Percentiles rank a stretch among this genome's conserved stretches.
phyloP scores from a whole-genome alignment of 2,113 vertebrate species.

The Lanius ludovicianus region DNA sequence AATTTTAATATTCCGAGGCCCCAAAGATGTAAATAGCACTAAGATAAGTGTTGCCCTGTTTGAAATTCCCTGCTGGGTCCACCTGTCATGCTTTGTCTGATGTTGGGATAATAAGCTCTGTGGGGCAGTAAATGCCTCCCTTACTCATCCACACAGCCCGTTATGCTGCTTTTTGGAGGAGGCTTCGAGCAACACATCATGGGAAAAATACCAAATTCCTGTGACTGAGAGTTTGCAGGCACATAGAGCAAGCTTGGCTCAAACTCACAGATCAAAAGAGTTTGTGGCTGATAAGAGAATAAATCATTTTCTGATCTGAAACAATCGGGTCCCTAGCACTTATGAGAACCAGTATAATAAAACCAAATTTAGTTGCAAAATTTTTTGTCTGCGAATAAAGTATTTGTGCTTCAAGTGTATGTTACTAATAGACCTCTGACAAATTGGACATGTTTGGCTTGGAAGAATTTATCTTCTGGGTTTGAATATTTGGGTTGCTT shows the following conservation, averaged over 20 bases:
- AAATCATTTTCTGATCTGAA: not conserved
- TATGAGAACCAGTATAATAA: not conserved
- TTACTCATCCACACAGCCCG: not conserved
- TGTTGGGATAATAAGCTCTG: not conserved
- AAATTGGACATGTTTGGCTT: not conserved
- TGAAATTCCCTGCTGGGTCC: not conserved
- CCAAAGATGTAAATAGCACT: not conserved
- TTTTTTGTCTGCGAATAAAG: not conserved
- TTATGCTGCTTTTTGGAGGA: not conserved
- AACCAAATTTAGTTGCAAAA: not conserved
- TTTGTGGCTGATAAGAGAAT: not conserved
- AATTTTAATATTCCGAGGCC: not conserved
- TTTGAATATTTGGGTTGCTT: not conserved
- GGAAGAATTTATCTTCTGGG: not conserved
- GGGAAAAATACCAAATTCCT: not conserved
- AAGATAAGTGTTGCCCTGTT: not conserved
- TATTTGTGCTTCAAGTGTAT: not conserved
- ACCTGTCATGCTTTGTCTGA: constrained; percentile 4
- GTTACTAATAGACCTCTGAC: not conserved
- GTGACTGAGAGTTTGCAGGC: not conserved
- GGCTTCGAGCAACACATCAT: not conserved
- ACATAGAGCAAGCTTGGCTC: not conserved
- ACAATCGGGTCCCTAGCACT: not conserved
- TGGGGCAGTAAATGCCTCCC: not conserved
- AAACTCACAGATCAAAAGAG: not conserved